phyloP scores from a whole-genome alignment of 2,797 vertebrate species.

The Acridotheres tristis region DNA sequence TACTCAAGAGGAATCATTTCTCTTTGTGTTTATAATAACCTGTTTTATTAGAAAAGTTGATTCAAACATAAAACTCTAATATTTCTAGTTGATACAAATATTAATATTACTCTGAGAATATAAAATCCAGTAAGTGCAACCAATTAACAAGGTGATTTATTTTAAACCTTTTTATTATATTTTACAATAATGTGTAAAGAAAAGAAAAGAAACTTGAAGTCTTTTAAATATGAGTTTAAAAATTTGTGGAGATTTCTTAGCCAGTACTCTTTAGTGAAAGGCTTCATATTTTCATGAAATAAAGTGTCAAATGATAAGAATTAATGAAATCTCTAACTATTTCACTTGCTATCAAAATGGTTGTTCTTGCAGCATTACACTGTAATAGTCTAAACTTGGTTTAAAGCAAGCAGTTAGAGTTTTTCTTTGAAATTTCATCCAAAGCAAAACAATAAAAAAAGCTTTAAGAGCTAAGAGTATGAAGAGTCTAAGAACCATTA shows the following conservation, averaged over 20 bases:
- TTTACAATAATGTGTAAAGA: not conserved
- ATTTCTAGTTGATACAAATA: slow-evolving; percentile 9
- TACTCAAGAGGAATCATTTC: slow-evolving; percentile 15
- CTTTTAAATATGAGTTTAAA: not conserved
- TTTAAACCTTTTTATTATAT: not conserved
- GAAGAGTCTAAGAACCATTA: not conserved
- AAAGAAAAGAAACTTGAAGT: not conserved
- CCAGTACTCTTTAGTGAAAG: not conserved
- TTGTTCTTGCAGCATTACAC: not conserved
- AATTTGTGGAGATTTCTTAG: not conserved
- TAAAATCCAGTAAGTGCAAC: not conserved
- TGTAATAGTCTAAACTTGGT: not conserved
- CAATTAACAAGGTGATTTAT: slow-evolving; percentile 14
- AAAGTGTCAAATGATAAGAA: not conserved
- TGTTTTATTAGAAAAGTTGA: slow-evolving; percentile 9
- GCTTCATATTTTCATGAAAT: not conserved
- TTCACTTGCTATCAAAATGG: not conserved
- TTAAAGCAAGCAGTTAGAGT: not conserved
- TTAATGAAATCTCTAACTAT: not conserved
- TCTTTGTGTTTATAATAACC: not conserved
- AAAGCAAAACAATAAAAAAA: not conserved
- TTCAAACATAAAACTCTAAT: slow-evolving; percentile 18
- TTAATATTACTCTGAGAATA: not conserved
- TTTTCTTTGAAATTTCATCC: not conserved
- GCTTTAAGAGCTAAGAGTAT: not conserved